Base-by-base conservation (phyloP, 2,888 invertebrate genomes). In the Anthrax anthrax region DNA sequence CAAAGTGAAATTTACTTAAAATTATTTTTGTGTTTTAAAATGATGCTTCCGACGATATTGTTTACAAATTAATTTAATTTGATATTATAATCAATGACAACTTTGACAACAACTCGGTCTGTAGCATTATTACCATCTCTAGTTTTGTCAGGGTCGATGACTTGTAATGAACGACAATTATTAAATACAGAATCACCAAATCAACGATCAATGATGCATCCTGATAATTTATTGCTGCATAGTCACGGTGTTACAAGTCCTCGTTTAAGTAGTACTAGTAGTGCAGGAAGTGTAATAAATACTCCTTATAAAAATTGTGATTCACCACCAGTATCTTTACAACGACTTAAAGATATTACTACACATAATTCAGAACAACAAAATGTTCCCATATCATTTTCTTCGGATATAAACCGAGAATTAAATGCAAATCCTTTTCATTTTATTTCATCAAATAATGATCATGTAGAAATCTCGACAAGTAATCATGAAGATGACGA, bases 141-240 rank as follows among this genome's bases (percentile, higher is more conserved):
- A 34, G 36, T 49, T 32, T 23, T 42, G n/a, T 34, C 46, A 18
- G 16, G 34, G 44, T 44, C 44, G 47, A 50, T 48, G 48, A 48
- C 48, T 23, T 47, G 51, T 42, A 51, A 49, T 47, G 51, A 51
- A 23, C 45, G 47, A 39, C 42, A 47, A 12, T 37, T 48, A 12
- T 43, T 44, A 17, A 17, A 44, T 17, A 45, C 45, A 47, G 43
- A 43, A 27, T 43, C 45, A 10, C 18, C 41, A 27, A 34, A 27
- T 38, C 39, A 44, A 23, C 18, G 34, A 37, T 42, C 37, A 36
- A 43, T 37, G 27, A 64, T 64, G 66, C 66, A 67, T 60, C 64
- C 66, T 51, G 66, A 67, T 55, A 63, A 62, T 49, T 51, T 65
- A 55, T 56, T 62, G 56, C 57, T 63, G 51, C 57, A 61, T 53